Evolutionary conservation across 1,140 invertebrate genomes (phyloP), one percentile per base, ranked within the genome.

Genomic region (Bombus fervidus): DNA sequence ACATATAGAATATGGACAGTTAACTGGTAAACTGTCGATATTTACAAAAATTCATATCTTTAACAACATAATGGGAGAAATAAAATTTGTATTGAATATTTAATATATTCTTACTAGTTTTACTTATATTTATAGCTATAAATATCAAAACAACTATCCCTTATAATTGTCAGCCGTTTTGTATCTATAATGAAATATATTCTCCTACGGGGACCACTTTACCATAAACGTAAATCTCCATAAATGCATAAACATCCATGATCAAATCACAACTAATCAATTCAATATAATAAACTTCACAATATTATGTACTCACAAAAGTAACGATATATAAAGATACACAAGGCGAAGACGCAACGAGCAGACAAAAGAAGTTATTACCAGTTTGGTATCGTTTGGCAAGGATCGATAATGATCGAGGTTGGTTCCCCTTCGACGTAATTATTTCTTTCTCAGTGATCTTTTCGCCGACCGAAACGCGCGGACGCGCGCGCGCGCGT

Each of bases 291-390:
- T 53, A 22, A 22, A 22, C 18, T 53, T 53, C 1, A 10, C 4
- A 9, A 62, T n/a, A 28, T n/a, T 28, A 62, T 1, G 1, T n/a
- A n/a, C 28, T 62, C 12, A 4, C 0, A 10, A n/a, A n/a, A n/a
- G 12, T n/a, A 53, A 53, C 47, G 18, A 53, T 53, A n/a, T 62
- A n/a, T 13, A 62, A 62, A n/a, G 28, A 62, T 62, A n/a, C 28
- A n/a, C 47, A 62, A 62, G 28, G 59, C 22, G 59, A 62, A n/a
- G 59, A 15, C 57, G 37, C 15, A 10, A 39, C 75, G 71, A 13
- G 76, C 76, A 43, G 64, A 83, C 82, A 72, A 84, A 84, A 79
- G 75, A 39, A 84, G 78, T 84, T 84, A n/a, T 62, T 62, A 62
- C 28, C 59, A 62, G 28, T 62, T 62, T 62, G 59, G 41, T 75